These are phyloP conservation scores for Rafetus swinhoei DNA, from an alignment of 2,113 vertebrate species.

Conservation along the genomic window DNA sequence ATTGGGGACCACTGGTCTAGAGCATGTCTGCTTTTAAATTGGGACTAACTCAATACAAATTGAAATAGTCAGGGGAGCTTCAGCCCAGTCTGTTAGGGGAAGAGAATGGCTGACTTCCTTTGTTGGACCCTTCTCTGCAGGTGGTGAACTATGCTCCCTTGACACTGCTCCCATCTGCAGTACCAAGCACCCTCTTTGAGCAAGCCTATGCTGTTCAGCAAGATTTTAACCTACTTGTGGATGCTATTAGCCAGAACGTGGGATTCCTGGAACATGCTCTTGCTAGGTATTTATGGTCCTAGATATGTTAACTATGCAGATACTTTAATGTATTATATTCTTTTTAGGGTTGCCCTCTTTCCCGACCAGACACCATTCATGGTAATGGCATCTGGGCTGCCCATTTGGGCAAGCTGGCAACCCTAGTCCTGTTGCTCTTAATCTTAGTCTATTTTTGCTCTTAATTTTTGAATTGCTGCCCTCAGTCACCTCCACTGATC, in stretches of 20 bases:
- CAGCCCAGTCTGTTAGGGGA: neutral
- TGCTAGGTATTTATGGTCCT: slow-evolving; percentile 78
- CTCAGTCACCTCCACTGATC: neutral
- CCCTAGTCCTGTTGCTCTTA: neutral
- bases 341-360: too few species aligned
- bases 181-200: slow-evolving; percentile 83
- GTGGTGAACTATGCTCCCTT: slow-evolving; percentile 91
- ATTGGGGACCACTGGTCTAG: neutral
- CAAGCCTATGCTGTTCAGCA: slow-evolving; percentile 90
- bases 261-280: slow-evolving; percentile 87
- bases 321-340: neutral
- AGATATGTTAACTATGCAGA: neutral
- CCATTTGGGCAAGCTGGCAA: too few species aligned
- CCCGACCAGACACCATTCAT: too few species aligned
- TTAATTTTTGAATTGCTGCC: neutral
- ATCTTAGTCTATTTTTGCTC: neutral
- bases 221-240: slow-evolving; percentile 91
- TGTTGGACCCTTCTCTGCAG: slow-evolving; percentile 68
- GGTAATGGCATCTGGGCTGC: too few species aligned
- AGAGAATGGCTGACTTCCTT: neutral
- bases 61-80: neutral
- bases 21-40: neutral
- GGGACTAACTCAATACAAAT: neutral
- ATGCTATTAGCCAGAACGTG: slow-evolving; percentile 87
- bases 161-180: slow-evolving; percentile 88